These are phyloP conservation scores for Pleuronectes platessa DNA, from an alignment of 2,113 vertebrate genomes.

Conservation along the genomic window DNA sequence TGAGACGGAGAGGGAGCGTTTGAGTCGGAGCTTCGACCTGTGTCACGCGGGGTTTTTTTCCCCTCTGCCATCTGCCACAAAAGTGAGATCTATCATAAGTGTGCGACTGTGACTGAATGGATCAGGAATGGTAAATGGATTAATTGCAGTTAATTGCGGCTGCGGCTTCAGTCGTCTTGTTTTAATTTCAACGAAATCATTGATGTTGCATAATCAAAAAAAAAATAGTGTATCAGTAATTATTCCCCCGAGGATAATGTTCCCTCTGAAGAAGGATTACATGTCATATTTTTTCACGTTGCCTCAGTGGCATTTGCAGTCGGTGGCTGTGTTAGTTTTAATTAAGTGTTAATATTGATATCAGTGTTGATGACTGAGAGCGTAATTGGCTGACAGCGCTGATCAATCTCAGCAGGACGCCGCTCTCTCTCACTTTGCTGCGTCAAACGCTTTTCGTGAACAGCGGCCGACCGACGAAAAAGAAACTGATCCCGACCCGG, in stretches of 20 bases:
- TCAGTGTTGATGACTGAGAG: constrained; percentile 28
- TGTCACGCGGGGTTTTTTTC: neutral
- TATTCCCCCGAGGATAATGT: neutral
- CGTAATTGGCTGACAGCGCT: constrained; percentile 37
- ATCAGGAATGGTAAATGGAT: neutral
- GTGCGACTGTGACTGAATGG: neutral
- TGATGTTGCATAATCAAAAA: neutral
- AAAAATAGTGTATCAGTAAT: neutral
- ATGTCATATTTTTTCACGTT: constrained; percentile 4
- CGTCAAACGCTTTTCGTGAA: constrained; percentile 8
- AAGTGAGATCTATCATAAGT: neutral
- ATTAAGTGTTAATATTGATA: constrained; percentile 34
- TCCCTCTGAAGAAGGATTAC: neutral
- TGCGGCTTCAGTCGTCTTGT: neutral
- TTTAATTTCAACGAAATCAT: neutral
- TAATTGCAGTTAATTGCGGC: neutral
- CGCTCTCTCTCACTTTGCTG: neutral
- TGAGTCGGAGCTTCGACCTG: constrained; percentile 8
- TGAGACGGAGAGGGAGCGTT: neutral
- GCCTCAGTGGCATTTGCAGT: neutral
- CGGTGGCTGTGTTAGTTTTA: constrained; percentile 21
- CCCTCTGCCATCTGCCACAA: neutral
- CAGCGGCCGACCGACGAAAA: neutral
- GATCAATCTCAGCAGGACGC: constrained; percentile 15
- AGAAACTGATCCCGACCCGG: neutral